phyloP scores from a whole-genome alignment of 2,113 vertebrate genomes.

The Melanerpes formicivorus region DNA sequence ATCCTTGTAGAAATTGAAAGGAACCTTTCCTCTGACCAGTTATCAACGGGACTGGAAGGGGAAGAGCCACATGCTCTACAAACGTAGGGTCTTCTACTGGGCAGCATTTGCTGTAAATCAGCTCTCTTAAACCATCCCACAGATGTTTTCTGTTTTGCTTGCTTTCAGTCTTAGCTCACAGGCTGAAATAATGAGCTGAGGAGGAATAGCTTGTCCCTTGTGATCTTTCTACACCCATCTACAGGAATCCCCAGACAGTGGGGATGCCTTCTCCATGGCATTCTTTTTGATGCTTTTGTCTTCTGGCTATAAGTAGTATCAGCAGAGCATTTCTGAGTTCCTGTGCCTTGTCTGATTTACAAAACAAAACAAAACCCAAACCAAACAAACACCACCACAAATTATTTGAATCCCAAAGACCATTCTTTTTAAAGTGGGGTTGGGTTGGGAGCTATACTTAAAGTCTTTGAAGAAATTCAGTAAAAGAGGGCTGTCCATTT shows the following conservation, averaged over 20 bases:
- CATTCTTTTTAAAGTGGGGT: not conserved
- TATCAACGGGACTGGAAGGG: not conserved
- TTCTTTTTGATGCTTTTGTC: conserved; percentile 1
- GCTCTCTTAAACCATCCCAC: not conserved
- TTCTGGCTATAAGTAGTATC: not conserved
- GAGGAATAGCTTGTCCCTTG: not conserved
- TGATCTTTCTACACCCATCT: not conserved
- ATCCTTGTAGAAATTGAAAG: not conserved
- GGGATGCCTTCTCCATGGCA: rapidly evolving
- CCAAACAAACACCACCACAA: not conserved
- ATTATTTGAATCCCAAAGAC: conserved; percentile 9
- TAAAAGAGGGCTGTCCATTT: conserved; percentile 57
- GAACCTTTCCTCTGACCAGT: not conserved
- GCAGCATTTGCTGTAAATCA: not conserved
- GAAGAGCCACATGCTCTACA: not conserved
- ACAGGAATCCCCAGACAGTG: not conserved
- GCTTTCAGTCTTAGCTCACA: not conserved
- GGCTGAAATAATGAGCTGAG: not conserved
- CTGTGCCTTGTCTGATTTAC: not conserved
- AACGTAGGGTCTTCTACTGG: not conserved
- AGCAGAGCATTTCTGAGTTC: conserved; percentile 5
- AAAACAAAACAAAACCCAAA: not conserved
- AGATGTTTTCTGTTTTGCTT: not conserved
- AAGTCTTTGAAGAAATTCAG: not conserved
- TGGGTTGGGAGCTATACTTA: not conserved